phyloP scores from a whole-genome alignment of 2,888 invertebrate genomes.

The Papilio elwesi region DNA sequence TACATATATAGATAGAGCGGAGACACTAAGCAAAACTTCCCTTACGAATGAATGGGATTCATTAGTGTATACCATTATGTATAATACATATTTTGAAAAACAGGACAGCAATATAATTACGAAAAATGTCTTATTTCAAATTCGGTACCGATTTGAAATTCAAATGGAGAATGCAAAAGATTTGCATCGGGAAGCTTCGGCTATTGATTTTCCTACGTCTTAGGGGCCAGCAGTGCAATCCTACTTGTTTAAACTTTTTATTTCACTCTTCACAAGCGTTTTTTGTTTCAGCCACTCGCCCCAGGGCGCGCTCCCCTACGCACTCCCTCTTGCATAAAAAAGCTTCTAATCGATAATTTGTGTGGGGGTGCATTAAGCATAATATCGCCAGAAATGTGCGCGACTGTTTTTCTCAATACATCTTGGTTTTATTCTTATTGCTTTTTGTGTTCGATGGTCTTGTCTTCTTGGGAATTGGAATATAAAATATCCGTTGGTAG shows the following conservation, averaged over 20 bases:
- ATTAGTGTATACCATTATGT: not conserved
- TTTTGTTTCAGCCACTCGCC: constrained; percentile 84
- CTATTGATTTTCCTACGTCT: constrained; percentile 82
- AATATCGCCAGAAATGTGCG: constrained; percentile 74
- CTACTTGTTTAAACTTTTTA: constrained; percentile 84
- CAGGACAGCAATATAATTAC: constrained; percentile 55
- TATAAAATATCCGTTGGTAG: constrained; percentile 48
- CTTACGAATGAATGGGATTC: not conserved
- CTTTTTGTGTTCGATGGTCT: constrained; percentile 76
- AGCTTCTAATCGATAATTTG: constrained; percentile 85
- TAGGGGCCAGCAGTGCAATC: constrained; percentile 77
- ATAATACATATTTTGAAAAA: not conserved
- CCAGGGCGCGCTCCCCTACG: constrained; percentile 75
- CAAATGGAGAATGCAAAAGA: constrained; percentile 78
- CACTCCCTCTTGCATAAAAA: constrained; percentile 84
- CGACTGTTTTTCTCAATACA: constrained; percentile 81
- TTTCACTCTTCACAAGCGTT: constrained; percentile 83
- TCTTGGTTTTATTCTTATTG: constrained; percentile 79
- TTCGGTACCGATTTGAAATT: constrained; percentile 76
- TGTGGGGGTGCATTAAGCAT: constrained; percentile 84
- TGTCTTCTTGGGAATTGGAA: constrained; percentile 73
- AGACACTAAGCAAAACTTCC: not conserved
- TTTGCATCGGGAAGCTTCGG: constrained; percentile 80
- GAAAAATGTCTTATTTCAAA: constrained; percentile 66
- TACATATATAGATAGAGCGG: not conserved